Base-by-base conservation (phyloP, 37 sponge, comb jelly and placozoan species). In the Beroe ovata region DNA sequence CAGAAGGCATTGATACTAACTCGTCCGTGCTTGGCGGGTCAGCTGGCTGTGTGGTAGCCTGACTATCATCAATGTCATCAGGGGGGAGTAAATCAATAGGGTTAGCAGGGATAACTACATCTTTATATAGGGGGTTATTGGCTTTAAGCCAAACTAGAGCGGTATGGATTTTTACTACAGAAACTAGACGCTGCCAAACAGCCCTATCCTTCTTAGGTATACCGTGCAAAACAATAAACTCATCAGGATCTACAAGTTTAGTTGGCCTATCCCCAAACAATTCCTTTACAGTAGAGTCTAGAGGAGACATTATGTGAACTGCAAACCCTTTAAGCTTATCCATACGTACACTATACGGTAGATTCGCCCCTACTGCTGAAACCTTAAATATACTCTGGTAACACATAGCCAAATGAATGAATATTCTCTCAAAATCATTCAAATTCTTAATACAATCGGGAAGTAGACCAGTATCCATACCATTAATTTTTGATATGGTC, bases 211-310 rank as follows among this genome's bases (percentile, higher is more conserved):
- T 69, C 19, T 69, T 69, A 16, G 71, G 71, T 4, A 69, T 34
- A 36, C 71, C 71, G 11, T 36, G 4, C 26, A 69, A 14, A 36
- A 36, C 38, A 29, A 69, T 69, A 8, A 29, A 34, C 1, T 35
- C 25, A 6, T 6, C 8, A 28, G 71, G 71, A 69, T 69, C 38
- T 11, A 69, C 38, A 6, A 69, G 8, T 21, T 21, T 6, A 6
- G 28, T 6, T 11, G 18, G 36, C 1, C 38, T 29, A 29, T 6
- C 71, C 11, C 8, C 71, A 29, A 19, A 16, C 25, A 69, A 8
- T 28, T 69, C 38, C 38, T 69, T 69, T 6, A 69, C 3, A 20
- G 71, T 69, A 4, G 11, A 8, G 4, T 69, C 71, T 69, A 69
- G 3, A 36, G 71, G 71, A 29, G 25, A 8, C 14, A 38, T 6